phyloP scores from a whole-genome alignment of 2,113 vertebrate species.

The Carassius gibelio region DNA sequence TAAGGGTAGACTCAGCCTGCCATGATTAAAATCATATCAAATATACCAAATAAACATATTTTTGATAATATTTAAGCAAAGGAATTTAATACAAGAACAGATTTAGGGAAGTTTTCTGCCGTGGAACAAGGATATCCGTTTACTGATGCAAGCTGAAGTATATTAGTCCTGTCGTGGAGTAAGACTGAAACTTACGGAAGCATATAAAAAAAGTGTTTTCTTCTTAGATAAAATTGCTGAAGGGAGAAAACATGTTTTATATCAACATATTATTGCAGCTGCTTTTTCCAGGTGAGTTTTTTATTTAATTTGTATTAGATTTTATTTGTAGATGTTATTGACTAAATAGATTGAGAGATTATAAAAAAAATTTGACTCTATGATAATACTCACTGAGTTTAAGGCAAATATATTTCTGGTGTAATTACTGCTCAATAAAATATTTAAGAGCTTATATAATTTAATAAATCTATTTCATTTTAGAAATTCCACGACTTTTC shows the following conservation, averaged over 20 bases:
- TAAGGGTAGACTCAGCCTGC: background rate
- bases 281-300: background rate
- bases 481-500: too few relatives aligned
- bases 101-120: background rate
- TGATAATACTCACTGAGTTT: background rate
- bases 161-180: background rate
- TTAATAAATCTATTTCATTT: too few relatives aligned
- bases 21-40: background rate
- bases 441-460: background rate
- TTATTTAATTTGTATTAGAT: background rate
- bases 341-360: background rate
- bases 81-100: background rate
- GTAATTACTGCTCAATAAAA: background rate
- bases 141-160: background rate
- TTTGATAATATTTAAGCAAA: background rate
- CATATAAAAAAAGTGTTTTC: background rate
- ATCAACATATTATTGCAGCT: background rate
- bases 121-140: constrained; percentile 5
- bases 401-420: background rate
- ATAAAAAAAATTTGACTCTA: background rate
- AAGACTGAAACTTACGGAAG: background rate
- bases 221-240: background rate
- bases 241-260: background rate
- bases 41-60: background rate
- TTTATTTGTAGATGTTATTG: background rate